Base-by-base conservation (phyloP, 2,797 vertebrate genomes). In the Lophotriccus pileatus region DNA sequence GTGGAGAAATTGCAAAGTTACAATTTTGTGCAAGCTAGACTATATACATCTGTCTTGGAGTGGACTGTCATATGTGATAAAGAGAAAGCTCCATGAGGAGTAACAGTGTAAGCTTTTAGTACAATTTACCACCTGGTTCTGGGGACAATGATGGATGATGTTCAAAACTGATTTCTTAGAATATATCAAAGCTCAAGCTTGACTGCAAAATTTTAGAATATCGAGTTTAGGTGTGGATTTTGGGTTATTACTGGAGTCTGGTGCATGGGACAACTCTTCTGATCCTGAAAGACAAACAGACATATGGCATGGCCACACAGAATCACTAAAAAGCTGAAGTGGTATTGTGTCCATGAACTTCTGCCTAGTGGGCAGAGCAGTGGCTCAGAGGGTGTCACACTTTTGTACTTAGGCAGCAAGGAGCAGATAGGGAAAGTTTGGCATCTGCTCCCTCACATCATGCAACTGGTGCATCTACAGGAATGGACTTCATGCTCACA, bases 281-380 rank as follows among this genome's bases (percentile, higher is more conserved):
- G 22, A 77, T 27, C 50, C 18, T 41, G 20, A 46, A 28, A 32
- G 4, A 6, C 8, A 43, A 27, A 9, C 21, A 32, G 23, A 21
- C 22, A 13, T 12, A 6, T 1, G 12, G 6, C 34, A 47, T 5
- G 17, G 30, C 36, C 6, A 5, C 12, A 28, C 17, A 30, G 3
- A 28, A 52, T 17, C 2, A 2, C 50, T 27, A 5, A 0, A 1
- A 44, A 23, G 7, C 18, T 72, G 41, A 69, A 52, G 7, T 12
- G 15, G 8, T 49, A 5, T 7, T 13, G 7, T 18, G 5, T 46
- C 39, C n/a, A 6, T 23, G 8, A 75, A 21, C 17, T 14, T 37
- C 60, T 79, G 60, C 43, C 24, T n/a, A 8, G 7, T 2, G 2
- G 18, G 18, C 41, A n/a, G 34, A 74, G 20, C 14, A 34, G 41